Evolutionary conservation across 1,140 invertebrate genomes (phyloP), one percentile per base, ranked within the genome.

Genomic region (Mizuhopecten yessoensis): DNA sequence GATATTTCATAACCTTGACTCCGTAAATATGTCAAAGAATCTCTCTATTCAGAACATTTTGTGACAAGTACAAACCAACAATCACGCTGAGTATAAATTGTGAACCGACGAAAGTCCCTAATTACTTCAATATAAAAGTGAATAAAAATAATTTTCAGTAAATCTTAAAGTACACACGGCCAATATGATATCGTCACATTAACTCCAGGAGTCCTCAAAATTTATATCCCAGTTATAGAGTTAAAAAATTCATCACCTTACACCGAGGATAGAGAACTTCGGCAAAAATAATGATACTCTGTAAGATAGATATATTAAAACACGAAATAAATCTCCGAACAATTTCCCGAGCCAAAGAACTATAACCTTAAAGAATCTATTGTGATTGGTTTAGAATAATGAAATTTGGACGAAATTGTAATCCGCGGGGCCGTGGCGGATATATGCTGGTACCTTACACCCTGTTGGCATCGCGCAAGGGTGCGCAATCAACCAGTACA

Each of bases 401-500:
- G 57, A 75, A 75, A 75, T 75, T 3, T 75, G 57, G 23, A 75
- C 3, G 57, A 75, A n/a, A 57, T 57, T 5, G 57, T 29, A n/a
- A 75, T 75, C 57, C 5, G 17, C 5, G 29, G 5, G 57, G n/a
- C n/a, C n/a, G 9, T 29, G n/a, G 23, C 57, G 57, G 57, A 75
- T 75, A n/a, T 29, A 75, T 75, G 57, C 57, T 75, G 57, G 57
- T 75, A 75, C n/a, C 29, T 23, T 75, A 29, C 17, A n/a, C n/a
- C 57, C 57, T 75, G 57, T 75, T 75, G 57, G 23, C 57, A 75
- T 29, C 23, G 11, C 29, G n/a, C 57, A 75, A 75, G 11, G 57
- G 57, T 75, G n/a, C 57, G 57, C 57, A 75, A 75, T 75, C 57
- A 75, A 75, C 57, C 57, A 17, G 57, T 75, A 75, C n/a, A 29